Base-by-base conservation (phyloP, 2,113 vertebrate species). In the Oreocharis arfaki region DNA sequence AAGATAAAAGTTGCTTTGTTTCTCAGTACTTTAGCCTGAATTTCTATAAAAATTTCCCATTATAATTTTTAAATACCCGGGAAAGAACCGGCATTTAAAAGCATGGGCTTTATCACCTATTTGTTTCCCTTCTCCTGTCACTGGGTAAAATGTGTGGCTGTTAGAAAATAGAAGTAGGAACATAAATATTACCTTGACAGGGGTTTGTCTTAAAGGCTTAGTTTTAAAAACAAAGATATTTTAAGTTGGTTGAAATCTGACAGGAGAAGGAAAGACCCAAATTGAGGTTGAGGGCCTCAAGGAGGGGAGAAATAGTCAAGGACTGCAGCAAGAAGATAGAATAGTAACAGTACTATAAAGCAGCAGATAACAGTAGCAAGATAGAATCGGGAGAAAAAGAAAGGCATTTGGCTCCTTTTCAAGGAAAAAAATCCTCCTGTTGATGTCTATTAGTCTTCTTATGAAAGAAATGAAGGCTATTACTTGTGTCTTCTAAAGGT, bases 401-500 rank as follows among this genome's bases (percentile, higher is more conserved):
- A 88, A 91, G 13, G 39, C 32, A 90, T 87, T 75, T 95, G 88
- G 61, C 80, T 92, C 16, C 53, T 68, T 92, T 81, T 61, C 83
- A 94, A 90, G 64, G 55, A 73, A 94, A 92, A 78, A 76, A 64
- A 52, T 60, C 37, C 41, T 46, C 8, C 41, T 89, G 53, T 71
- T 92, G 76, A 93, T 84, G 52, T 68, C 83, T 94, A 53, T 96
- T 89, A 94, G 85, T 88, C 64, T 73, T 77, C 68, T 76, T 74
- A 71, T 50, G 56, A 95, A 93, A 92, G 79, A 78, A 93, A 81
- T 52, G 39, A 92, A 92, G 77, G 73, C 69, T 91, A 86, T 96
- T 93, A 88, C 39, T 95, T 92, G 47, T 53, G 55, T 75, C 47
- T 84, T 90, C 68, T 92, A 76, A 94, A 94, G 88, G 88, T 92